Evolutionary conservation across 2,113 vertebrate genomes (phyloP), one percentile per base, ranked within the genome.

Genomic region (Tachycineta bicolor): DNA sequence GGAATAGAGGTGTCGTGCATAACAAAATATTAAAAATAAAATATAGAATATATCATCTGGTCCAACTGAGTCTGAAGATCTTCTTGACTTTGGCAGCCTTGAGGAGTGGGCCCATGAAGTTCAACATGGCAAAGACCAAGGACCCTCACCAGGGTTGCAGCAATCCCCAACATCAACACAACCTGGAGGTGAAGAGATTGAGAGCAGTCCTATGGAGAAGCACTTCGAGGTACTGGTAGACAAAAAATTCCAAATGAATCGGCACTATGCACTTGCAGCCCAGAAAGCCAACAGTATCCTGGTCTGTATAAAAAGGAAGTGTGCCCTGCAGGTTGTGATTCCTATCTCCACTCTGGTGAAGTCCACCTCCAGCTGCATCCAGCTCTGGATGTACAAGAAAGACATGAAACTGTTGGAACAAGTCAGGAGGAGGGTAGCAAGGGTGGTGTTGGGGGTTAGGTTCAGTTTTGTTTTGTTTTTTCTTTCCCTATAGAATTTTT

Each of bases 1-100:
- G 31, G 21, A 58, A 34, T 17, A 73, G 59, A 80, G 29, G 14
- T 6, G 2, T 41, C 0, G 0, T 33, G n/a, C 21, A 7, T 49
- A 83, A 56, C 11, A 83, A 88, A 85, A 71, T 56, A 59, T 19
- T 49, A 3, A 9, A 59, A 63, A 6, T 11, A n/a, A 67, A 37
- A 56, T 33, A 6, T 10, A 68, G 17, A 56, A 56, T 47, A 10
- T 37, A 47, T 80, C 13, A 69, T 34, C n/a, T 65, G 16, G 20
- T 58, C 33, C 26, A 80, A 2, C 5, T 34, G 24, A 80, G 11
- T 34, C 53, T 59, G 58, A 76, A 31, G 37, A 39, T 41, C 46
- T 67, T 69, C 68, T 65, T 89, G 65, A 52, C 12, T n/a, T 74
- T 29, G 41, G 46, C 47, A 83, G 34, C 62, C 43, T 47, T 28